These are phyloP conservation scores for Saccostrea cuccullata DNA, from an alignment of 1,140 invertebrate genomes.

Conservation along the genomic window DNA sequence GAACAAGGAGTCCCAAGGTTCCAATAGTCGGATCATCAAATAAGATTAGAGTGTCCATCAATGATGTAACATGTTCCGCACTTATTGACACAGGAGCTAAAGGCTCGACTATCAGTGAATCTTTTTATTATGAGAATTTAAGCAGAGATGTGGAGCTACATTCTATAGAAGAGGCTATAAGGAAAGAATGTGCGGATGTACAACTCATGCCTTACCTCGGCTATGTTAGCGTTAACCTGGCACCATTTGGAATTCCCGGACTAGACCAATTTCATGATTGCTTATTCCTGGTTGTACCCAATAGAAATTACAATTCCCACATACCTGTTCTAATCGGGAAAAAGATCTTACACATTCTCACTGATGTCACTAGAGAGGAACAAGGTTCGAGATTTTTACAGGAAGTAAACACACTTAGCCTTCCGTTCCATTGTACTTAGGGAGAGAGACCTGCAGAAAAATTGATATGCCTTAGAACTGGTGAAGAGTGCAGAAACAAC, in stretches of 20 bases:
- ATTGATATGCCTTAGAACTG: neutral
- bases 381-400: conserved; percentile 49
- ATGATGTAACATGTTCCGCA: neutral
- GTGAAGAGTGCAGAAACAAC: neutral
- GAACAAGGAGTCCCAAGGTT: too few species aligned
- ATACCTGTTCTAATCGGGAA: conserved; percentile 50
- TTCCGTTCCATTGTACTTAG: conserved; percentile 40
- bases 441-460: conserved; percentile 34
- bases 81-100: conserved; percentile 37
- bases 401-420: conserved; percentile 27
- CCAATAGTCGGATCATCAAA: neutral
- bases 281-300: neutral
- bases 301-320: conserved; percentile 10
- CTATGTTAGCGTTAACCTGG: neutral
- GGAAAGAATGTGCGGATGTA: neutral
- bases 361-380: conserved; percentile 22
- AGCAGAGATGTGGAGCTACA: neutral
- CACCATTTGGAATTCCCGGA: neutral
- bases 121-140: conserved; percentile 10
- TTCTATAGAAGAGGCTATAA: conserved; percentile 1
- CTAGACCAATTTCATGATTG: conserved; percentile 2
- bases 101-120: neutral
- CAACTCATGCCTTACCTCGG: neutral
- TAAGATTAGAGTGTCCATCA: neutral
- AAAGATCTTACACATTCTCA: conserved; percentile 8